Base-by-base conservation (phyloP, 2,888 invertebrate genomes). In the Plagodis dolabraria region DNA sequence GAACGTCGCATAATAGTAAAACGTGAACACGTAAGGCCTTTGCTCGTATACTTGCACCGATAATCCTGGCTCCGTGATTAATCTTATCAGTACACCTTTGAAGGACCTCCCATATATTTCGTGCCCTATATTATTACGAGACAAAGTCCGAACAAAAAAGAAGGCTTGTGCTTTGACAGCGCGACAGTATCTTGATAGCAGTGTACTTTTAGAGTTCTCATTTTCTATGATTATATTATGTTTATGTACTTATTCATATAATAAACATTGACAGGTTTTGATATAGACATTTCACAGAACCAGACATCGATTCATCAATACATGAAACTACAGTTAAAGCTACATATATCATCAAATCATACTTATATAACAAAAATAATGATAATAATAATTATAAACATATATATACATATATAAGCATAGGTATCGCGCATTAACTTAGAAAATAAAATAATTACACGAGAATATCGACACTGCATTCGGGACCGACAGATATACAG, bases 1-100 rank as follows among this genome's bases (percentile, higher is more conserved):
- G 73, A 93, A 93, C 72, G 74, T 76, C 81, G 82, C 88, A 85
- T 83, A 90, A 90, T 82, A 88, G 86, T 91, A 88, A 86, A 90
- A 83, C 83, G 89, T 92, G 90, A 91, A 89, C 89, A 84, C 82
- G 80, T 78, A 80, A 79, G 68, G 75, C 68, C 72, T 56, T 35
- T 52, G 12, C 34, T 10, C 46, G 46, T 47, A 50, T 44, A 34
- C 46, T 44, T 40, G 8, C 33, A 46, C 42, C 44, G 36, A 53
- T 38, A 47, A 8, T 42, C 22, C 45, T 60, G 56, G 12, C 48
- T 57, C 49, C 36, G 36, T 57, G 49, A 47, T 47, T 11, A 46
- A 55, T 48, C 48, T 34, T 49, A 40, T 43, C 34, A 47, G 4
- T 22, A 22, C 22, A 22, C 22, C 22, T 22, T 22, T 22, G 22